Conservation (phyloP, 2,888 invertebrate species). For the Argyresthia goedartella region DNA sequence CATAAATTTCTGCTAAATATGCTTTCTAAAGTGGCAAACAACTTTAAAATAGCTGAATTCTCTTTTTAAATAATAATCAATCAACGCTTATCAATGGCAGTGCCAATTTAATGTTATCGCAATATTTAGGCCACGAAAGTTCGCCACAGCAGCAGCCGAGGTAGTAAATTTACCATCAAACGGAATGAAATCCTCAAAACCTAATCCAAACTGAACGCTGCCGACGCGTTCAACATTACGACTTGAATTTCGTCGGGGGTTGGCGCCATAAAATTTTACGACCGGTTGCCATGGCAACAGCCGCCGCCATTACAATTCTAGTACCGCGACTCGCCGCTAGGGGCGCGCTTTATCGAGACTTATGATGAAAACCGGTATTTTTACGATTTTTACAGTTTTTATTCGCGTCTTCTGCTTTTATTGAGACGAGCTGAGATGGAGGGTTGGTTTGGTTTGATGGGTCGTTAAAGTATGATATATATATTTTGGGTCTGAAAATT, state of each 20-base stretch:
- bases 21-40: too few species aligned
- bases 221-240: background rate
- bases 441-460: background rate
- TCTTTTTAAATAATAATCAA: too few species aligned
- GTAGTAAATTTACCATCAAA: background rate
- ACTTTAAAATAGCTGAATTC: too few species aligned
- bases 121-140: too few species aligned
- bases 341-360: constrained; percentile 8
- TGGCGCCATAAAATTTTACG: constrained; percentile 61
- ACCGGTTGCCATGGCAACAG: constrained; percentile 45
- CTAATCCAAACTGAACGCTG: background rate
- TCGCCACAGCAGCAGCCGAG: too few species aligned
- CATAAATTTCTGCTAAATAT: too few species aligned
- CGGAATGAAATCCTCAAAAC: background rate
- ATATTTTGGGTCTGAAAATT: background rate
- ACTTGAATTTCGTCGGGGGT: constrained; percentile 25
- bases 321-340: constrained; percentile 11
- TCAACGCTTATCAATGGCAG: too few species aligned
- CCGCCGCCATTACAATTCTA: constrained; percentile 33
- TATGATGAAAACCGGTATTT: background rate
- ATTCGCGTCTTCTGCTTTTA: background rate
- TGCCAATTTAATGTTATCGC: too few species aligned
- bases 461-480: background rate
- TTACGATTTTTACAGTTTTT: background rate
- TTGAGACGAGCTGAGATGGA: background rate